A percentile compares a stretch with the other conserved stretches of the same genome.
phyloP scores from a whole-genome alignment of 2,113 vertebrate genomes.

The Tetrao urogallus region DNA sequence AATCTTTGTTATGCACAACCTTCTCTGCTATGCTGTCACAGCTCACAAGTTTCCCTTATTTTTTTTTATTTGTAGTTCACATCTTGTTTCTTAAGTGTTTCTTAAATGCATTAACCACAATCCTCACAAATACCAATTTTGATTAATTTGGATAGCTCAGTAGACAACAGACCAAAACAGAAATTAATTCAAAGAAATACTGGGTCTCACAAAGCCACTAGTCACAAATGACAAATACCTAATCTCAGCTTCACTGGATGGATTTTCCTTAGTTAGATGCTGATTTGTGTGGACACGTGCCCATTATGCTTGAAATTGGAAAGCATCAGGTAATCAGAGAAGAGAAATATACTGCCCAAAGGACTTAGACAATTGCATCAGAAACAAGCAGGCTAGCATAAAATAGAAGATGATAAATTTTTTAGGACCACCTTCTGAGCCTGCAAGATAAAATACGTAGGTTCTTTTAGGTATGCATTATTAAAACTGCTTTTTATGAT shows the following conservation, averaged over 20 bases:
- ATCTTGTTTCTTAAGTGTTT: conserved; percentile 1
- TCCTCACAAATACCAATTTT: conserved; percentile 14
- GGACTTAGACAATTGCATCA: conserved; percentile 60
- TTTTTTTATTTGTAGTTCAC: conserved; percentile 37
- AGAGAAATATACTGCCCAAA: conserved; percentile 47
- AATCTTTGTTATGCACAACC: not conserved
- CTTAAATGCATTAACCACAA: conserved; percentile 22
- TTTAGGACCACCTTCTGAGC: conserved; percentile 74
- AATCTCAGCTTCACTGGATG: not conserved
- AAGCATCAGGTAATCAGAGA: conserved; percentile 55
- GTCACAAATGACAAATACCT: not conserved
- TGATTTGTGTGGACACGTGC: conserved; percentile 65
- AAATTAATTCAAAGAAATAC: conserved; percentile 35
- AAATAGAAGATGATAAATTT: conserved; percentile 75
- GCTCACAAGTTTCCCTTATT: not conserved
- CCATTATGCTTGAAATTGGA: conserved; percentile 61
- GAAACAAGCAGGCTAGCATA: conserved; percentile 55
- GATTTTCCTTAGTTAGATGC: conserved; percentile 18
- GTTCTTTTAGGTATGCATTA: conserved; percentile 66
- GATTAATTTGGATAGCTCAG: conserved; percentile 42
- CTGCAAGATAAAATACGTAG: conserved; percentile 61
- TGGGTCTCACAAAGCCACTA: conserved; percentile 12
- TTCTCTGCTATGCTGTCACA: not conserved
- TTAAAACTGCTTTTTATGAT: conserved; percentile 66
- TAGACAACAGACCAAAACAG: conserved; percentile 29